phyloP scores from a whole-genome alignment of 2,113 vertebrate species.

The Dendrocopos noguchii region DNA sequence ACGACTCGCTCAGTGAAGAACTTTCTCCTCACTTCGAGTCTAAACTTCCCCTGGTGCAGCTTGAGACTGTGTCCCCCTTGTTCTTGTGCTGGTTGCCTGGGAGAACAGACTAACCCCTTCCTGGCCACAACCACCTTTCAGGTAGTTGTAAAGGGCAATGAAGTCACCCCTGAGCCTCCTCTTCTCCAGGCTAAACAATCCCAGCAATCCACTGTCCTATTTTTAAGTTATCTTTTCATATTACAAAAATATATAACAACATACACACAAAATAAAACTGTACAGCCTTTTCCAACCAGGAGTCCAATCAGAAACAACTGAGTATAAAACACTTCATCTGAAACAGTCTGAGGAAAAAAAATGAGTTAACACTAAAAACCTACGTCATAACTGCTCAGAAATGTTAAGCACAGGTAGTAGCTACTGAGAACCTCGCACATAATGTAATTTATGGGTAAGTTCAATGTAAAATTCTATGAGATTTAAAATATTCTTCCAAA shows the following conservation, averaged over 20 bases:
- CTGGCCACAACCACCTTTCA: no score
- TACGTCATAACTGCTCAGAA: neutral
- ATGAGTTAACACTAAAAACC: neutral
- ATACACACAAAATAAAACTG: neutral
- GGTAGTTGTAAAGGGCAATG: no score
- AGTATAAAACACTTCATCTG: neutral
- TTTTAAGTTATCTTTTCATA: neutral
- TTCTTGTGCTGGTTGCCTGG: no score
- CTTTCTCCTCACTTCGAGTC: no score
- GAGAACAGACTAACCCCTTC: no score
- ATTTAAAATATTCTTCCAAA: neutral
- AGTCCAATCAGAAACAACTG: neutral
- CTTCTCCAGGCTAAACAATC: no score
- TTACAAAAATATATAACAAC: neutral
- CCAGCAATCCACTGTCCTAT: neutral
- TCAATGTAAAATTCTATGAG: neutral
- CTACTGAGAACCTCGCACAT: neutral
- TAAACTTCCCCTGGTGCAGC: no score
- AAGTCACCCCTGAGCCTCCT: no score
- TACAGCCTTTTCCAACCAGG: neutral
- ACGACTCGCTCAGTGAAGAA: no score
- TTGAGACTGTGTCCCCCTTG: no score
- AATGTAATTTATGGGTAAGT: neutral
- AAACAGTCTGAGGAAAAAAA: neutral
- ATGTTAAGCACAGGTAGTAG: neutral